These are phyloP conservation scores for Anolis carolinensis DNA, from an alignment of 2,113 vertebrate species.

Conservation along the genomic window DNA sequence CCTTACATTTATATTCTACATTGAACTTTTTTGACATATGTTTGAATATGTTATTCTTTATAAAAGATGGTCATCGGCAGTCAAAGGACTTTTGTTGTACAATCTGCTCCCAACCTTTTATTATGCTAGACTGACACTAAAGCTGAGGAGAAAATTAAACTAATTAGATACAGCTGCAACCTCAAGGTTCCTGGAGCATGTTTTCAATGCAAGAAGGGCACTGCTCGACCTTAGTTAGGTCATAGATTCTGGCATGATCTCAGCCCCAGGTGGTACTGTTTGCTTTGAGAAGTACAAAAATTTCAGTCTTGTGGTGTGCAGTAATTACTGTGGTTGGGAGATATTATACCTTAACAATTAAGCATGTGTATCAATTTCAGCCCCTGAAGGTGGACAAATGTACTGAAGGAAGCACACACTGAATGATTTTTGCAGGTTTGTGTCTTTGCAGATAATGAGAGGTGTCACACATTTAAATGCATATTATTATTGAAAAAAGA, in stretches of 20 bases:
- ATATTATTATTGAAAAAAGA: background rate
- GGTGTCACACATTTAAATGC: background rate
- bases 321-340: background rate
- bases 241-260: conserved; percentile 19
- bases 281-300: conserved; percentile 27
- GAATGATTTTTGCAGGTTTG: background rate
- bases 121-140: conserved; percentile 42
- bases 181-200: conserved; percentile 30
- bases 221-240: background rate
- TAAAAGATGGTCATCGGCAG: conserved; percentile 38
- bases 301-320: background rate
- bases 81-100: conserved; percentile 34
- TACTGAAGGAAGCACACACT: background rate
- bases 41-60: background rate
- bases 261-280: conserved; percentile 11
- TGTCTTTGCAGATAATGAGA: background rate
- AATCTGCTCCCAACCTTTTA: conserved; percentile 8
- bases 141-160: conserved; percentile 25
- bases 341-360: background rate
- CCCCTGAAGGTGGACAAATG: background rate
- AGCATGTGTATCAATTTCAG: background rate
- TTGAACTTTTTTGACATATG: background rate
- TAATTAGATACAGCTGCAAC: conserved; percentile 47
- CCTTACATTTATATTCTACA: background rate
- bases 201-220: conserved; percentile 21